Base-by-base conservation (phyloP, 2,113 vertebrate genomes). In the Piaya cayana region DNA sequence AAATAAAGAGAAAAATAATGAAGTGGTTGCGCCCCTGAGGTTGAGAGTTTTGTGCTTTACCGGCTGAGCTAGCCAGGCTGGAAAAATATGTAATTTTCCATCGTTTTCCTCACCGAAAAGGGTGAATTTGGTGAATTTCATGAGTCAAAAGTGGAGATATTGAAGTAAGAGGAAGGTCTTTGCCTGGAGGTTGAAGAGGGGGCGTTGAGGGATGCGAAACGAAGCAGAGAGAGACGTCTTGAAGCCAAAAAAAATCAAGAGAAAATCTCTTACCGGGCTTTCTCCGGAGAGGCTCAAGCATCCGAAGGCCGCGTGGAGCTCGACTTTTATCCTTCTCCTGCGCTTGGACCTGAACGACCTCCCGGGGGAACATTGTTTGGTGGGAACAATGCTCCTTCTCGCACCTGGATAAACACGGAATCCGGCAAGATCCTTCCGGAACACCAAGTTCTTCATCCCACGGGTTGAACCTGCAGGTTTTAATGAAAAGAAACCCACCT, bases 31-130 rank as follows among this genome's bases (percentile, higher is more conserved):
- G n/a, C n/a, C n/a, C n/a, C n/a, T 99, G 98, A 98, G 98, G 98
- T 99, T 99, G 99, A 99, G 98, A 99, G 98, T 99, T 98, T 98
- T 99, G 99, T 99, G 98, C 99, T 99, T 99, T 99, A 99, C 99
- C 98, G 98, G 99, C 99, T 99, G 99, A 99, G 99, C 99, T 98
- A 99, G 88, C 93, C 89, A 65, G 95, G 95, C 95, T 25, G 3
- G 1, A 0, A 2, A 17, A 6, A 13, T 0, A 26, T 18, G 5
- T 1, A 0, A 0, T 1, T 39, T 88, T 47, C 15, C 12, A 4
- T 2, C 22, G 0, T 2, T 42, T 72, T 80, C 17, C 69, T 20
- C 1, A 1, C 4, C 2, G 0, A 36, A 81, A 81, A 52, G 0
- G 0, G 2, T 3, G 8, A 36, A 27, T 30, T 47, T 2, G 4